phyloP scores from a whole-genome alignment of 2,888 invertebrate species.

The Plebejus anna region DNA sequence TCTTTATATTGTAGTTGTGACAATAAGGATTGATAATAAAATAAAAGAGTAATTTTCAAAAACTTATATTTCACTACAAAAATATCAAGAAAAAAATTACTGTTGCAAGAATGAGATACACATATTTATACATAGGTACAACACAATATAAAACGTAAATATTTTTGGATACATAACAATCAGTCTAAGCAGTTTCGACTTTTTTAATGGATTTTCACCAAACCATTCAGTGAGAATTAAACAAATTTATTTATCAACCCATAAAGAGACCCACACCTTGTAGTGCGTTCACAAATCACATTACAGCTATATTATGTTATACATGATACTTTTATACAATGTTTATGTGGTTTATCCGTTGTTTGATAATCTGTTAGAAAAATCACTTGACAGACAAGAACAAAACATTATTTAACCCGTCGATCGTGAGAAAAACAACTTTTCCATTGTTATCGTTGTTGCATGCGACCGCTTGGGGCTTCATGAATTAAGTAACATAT shows the following conservation, averaged over 20 bases:
- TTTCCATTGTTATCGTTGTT: too few species aligned
- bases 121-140: slow-evolving; percentile 29
- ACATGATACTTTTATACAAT: not conserved
- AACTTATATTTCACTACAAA: slow-evolving; percentile 38
- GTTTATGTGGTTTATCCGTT: not conserved
- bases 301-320: not conserved
- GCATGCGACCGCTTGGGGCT: too few species aligned
- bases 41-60: slow-evolving; percentile 31
- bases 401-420: not conserved
- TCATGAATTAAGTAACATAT: too few species aligned
- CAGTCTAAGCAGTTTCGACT: slow-evolving; percentile 29
- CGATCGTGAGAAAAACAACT: too few species aligned
- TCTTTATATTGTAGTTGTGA: not conserved
- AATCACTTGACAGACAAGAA: not conserved
- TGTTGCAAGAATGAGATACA: slow-evolving; percentile 33
- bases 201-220: slow-evolving; percentile 31
- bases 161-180: slow-evolving; percentile 27
- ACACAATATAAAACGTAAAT: slow-evolving; percentile 27
- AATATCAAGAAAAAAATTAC: slow-evolving; percentile 37
- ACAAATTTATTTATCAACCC: not conserved
- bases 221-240: not conserved
- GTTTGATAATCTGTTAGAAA: not conserved
- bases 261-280: not conserved
- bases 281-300: not conserved
- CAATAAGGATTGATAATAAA: not conserved